A percentile compares a stretch with the other conserved stretches of the same genome.
phyloP scores from a whole-genome alignment of 2,888 invertebrate genomes.

The Diloba caeruleocephala region DNA sequence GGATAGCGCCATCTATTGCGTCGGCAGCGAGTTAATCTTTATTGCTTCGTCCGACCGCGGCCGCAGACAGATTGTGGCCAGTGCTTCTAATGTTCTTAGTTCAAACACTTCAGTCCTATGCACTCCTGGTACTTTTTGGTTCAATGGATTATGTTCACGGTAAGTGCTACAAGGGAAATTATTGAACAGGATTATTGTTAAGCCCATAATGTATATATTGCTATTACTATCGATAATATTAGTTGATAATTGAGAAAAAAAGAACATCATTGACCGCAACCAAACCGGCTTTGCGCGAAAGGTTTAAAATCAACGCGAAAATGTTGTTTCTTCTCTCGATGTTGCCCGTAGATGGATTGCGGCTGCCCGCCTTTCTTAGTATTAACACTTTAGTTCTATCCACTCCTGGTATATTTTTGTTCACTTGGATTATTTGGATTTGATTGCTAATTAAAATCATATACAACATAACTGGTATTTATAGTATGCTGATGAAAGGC shows the following conservation, averaged over 20 bases:
- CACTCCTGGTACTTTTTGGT: slow-evolving; percentile 60
- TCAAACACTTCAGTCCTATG: slow-evolving; percentile 54
- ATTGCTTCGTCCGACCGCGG: slow-evolving; percentile 55
- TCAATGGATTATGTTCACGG: slow-evolving; percentile 36
- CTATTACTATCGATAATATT: not conserved
- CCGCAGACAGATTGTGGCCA: slow-evolving; percentile 67
- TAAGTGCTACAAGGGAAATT: slow-evolving; percentile 22
- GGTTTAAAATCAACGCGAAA: no score
- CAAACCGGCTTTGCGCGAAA: no score
- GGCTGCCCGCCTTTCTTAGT: not conserved
- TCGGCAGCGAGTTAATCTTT: slow-evolving; percentile 60
- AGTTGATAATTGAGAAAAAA: no score
- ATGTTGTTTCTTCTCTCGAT: no score
- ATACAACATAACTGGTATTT: no score
- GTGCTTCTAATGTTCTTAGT: slow-evolving; percentile 44
- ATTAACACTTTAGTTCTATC: slow-evolving; percentile 5
- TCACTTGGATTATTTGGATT: slow-evolving; percentile 1
- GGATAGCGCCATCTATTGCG: slow-evolving; percentile 50
- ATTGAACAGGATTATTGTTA: slow-evolving; percentile 17
- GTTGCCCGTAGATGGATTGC: no score
- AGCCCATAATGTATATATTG: not conserved
- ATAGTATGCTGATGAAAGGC: no score
- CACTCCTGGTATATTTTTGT: slow-evolving; percentile 20
- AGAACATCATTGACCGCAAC: no score
- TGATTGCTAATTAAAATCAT: not conserved